These are phyloP conservation scores for Sorex maritimensis DNA, from an alignment of 2,797 vertebrate genomes.

Conservation along the genomic window DNA sequence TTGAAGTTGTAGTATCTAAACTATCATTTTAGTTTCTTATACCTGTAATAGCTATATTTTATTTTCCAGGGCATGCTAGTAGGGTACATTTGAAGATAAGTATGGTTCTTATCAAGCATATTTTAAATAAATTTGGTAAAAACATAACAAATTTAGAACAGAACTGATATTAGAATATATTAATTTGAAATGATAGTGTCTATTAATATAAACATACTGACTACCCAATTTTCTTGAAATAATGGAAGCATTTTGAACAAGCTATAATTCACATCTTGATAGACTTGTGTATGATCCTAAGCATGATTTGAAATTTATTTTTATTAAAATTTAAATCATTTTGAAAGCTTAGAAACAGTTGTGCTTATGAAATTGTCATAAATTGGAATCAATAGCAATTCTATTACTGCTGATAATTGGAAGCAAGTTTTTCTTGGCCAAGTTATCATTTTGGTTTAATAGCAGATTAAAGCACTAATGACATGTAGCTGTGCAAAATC, in stretches of 20 bases:
- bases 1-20: not conserved
- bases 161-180: no score
- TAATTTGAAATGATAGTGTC: no score
- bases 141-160: no score
- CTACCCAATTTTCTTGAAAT: not conserved
- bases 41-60: not conserved
- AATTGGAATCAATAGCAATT: slow-evolving; percentile 37
- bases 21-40: not conserved
- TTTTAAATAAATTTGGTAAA: slow-evolving; percentile 26
- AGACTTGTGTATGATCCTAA: not conserved
- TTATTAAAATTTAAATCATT: not conserved
- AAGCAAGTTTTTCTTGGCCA: slow-evolving; percentile 16
- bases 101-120: not conserved
- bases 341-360: not conserved
- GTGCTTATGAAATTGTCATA: slow-evolving; percentile 4
- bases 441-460: slow-evolving; percentile 53
- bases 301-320: not conserved
- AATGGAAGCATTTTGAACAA: not conserved
- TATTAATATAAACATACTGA: not conserved
- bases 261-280: not conserved
- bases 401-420: slow-evolving; percentile 25
- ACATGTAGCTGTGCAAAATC: not conserved
- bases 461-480: slow-evolving; percentile 23
- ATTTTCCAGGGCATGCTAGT: not conserved
- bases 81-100: not conserved